Evolutionary conservation across 2,797 vertebrate species (phyloP), one percentile per base, ranked within the genome.

Genomic region (Anas capensis): DNA sequence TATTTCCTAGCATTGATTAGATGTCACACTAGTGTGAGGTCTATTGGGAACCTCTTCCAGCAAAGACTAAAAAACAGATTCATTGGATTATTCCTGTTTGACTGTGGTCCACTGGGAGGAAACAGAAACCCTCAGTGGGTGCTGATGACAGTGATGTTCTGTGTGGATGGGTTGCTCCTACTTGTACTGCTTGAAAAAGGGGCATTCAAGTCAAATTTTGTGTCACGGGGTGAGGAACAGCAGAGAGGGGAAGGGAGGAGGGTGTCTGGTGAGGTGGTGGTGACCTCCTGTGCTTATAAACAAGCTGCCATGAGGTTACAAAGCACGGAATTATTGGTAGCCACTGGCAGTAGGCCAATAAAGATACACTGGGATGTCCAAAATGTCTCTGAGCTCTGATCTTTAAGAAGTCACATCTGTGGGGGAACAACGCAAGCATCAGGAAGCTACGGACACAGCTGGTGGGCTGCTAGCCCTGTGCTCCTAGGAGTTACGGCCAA

Each of bases 401-500:
- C 23, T 51, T 65, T 64, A 65, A 42, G 8, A 12, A 54, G 23
- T 38, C 56, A 42, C 36, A 64, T 18, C 38, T 38, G 3, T 21
- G 77, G 54, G 24, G 31, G 10, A 38, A n/a, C 23, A 75, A 48
- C 18, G n/a, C 20, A 80, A 40, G 18, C 27, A 34, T 19, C 61
- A 86, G 57, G 44, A 82, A 75, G 20, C 9, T 56, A 42, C 33
- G 21, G 24, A 33, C 8, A 5, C 27, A 62, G 34, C 58, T 31
- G 20, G 14, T 15, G 19, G 46, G 23, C 34, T n/a, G 11, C 26
- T 51, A 38, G 27, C 14, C 14, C 58, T 36, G 26, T 46, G 6
- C 20, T 36, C 23, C 2, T 1, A 48, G 46, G 42, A 49, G 34
- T 58, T 64, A 38, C 0, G 1, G n/a, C 33, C 38, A 21, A 19